Percentiles rank a stretch among this genome's conserved stretches.
Conservation (phyloP, 2,888 invertebrate species). For the Nematopogon swammerdamellus region DNA sequence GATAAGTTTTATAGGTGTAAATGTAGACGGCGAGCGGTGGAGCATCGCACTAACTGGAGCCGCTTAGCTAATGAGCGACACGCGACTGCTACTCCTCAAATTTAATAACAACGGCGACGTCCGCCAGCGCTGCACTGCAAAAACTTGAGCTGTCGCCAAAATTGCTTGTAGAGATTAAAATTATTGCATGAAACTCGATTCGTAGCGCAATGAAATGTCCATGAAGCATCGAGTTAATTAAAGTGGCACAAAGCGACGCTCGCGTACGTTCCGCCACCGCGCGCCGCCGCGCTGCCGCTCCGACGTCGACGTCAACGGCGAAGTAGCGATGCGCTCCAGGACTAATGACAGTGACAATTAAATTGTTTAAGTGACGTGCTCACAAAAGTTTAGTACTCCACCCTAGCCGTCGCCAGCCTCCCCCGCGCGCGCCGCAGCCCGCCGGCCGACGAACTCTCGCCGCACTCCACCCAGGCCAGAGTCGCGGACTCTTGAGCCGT, state of each 20-base stretch:
- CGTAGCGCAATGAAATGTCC: conserved; percentile 28
- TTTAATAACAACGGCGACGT: not conserved
- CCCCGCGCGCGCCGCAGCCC: conserved; percentile 29
- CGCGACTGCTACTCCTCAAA: not conserved
- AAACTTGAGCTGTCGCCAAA: not conserved
- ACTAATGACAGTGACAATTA: conserved; percentile 50
- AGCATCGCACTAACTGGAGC: not conserved
- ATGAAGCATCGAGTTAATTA: conserved; percentile 33
- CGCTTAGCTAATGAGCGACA: not conserved
- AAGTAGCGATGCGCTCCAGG: conserved; percentile 32
- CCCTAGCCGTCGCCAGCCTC: conserved; percentile 23
- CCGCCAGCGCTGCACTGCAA: not conserved
- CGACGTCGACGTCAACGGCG: too few species aligned
- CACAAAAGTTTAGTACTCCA: conserved; percentile 40
- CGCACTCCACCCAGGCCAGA: conserved; percentile 2
- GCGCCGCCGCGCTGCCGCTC: too few species aligned
- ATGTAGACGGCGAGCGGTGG: too few species aligned
- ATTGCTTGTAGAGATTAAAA: not conserved
- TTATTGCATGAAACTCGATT: not conserved
- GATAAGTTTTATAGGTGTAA: not conserved
- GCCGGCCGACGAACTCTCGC: conserved; percentile 36
- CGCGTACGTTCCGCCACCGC: conserved; percentile 2
- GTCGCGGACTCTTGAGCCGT: not conserved
- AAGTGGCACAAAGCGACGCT: conserved; percentile 22
- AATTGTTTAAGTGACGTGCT: conserved; percentile 45